phyloP scores from a whole-genome alignment of 2,888 invertebrate genomes.

The Dolomedes plantarius region DNA sequence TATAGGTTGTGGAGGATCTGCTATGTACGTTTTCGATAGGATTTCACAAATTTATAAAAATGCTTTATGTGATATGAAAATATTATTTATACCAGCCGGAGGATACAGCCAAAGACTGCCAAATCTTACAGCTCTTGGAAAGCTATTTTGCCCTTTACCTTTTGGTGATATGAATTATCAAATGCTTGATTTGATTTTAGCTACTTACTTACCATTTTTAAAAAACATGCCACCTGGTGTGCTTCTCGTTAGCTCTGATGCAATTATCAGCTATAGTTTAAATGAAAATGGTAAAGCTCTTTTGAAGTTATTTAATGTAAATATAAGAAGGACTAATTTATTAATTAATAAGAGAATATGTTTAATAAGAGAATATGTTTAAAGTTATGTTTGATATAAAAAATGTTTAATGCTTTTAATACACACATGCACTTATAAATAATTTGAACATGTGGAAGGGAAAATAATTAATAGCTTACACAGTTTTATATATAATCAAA shows the following conservation, averaged over 20 bases:
- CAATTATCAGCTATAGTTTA: slow-evolving; percentile 76
- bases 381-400: too few species aligned
- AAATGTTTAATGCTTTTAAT: too few species aligned
- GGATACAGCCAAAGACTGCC: slow-evolving; percentile 79
- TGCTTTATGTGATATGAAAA: slow-evolving; percentile 74
- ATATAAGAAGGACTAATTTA: too few species aligned
- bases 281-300: slow-evolving; percentile 50
- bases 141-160: slow-evolving; percentile 78
- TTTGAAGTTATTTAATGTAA: too few species aligned
- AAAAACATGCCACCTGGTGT: slow-evolving; percentile 77
- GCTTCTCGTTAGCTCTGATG: slow-evolving; percentile 78
- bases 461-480: too few species aligned
- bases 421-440: too few species aligned
- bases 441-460: too few species aligned
- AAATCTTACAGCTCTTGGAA: slow-evolving; percentile 78
- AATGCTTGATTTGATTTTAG: slow-evolving; percentile 78
- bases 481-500: too few species aligned
- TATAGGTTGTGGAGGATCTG: too few species aligned
- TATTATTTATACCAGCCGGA: slow-evolving; percentile 78
- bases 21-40: slow-evolving; percentile 76
- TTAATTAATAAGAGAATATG: too few species aligned
- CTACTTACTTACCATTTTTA: slow-evolving; percentile 77
- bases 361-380: too few species aligned
- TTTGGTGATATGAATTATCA: slow-evolving; percentile 74
- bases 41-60: slow-evolving; percentile 75